These are phyloP conservation scores for Syndactyla subalaris DNA, from an alignment of 2,797 vertebrate genomes.

Conservation along the genomic window DNA sequence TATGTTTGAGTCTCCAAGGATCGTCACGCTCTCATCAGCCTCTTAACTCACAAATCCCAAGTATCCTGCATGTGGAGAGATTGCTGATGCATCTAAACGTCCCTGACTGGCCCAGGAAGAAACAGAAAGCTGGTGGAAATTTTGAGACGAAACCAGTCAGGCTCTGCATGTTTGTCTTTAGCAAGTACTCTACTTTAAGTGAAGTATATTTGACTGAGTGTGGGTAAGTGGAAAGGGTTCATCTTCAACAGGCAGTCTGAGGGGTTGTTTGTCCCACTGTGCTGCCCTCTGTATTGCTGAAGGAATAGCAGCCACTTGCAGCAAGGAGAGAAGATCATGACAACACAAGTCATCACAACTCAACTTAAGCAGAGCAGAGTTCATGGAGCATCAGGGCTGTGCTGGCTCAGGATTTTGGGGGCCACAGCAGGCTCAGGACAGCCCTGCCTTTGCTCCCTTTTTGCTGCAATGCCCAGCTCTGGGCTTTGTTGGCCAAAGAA, in stretches of 20 bases:
- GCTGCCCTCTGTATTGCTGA: neutral
- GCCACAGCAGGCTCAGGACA: fast-evolving
- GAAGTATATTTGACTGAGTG: neutral
- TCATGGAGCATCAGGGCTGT: neutral
- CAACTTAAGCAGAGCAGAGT: neutral
- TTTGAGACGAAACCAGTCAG: neutral
- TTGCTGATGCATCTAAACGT: neutral
- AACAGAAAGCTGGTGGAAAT: neutral
- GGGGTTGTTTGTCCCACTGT: neutral
- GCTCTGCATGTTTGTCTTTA: neutral
- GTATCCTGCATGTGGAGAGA: neutral
- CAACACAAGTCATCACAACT: neutral
- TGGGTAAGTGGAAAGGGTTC: neutral
- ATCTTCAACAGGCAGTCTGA: fast-evolving
- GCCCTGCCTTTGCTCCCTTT: neutral
- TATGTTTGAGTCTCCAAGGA: neutral
- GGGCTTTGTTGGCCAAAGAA: neutral
- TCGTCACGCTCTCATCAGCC: neutral
- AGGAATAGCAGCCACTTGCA: neutral
- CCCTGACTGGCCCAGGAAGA: neutral
- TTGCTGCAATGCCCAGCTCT: neutral
- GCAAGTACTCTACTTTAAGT: neutral
- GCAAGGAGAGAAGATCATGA: neutral
- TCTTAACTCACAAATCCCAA: neutral
- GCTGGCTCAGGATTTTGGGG: fast-evolving